Percentiles rank a stretch among this genome's conserved stretches.
These are phyloP conservation scores for Ctenodactylus gundi DNA, from an alignment of 2,113 vertebrate species.

Conservation along the genomic window DNA sequence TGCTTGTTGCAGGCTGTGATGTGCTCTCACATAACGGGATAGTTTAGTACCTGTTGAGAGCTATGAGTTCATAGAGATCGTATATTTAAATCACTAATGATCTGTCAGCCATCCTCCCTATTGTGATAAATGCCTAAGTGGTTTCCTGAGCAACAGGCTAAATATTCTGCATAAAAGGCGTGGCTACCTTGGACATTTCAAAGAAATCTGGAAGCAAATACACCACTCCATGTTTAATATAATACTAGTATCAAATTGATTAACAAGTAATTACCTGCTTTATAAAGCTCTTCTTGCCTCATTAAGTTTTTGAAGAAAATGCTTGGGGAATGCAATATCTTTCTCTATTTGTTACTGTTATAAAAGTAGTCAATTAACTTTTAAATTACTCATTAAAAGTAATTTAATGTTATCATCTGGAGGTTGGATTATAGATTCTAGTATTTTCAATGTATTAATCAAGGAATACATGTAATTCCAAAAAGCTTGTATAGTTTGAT, in stretches of 20 bases:
- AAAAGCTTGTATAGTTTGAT: not conserved
- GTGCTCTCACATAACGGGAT: slow-evolving; percentile 63
- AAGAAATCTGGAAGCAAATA: slow-evolving; percentile 25
- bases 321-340: slow-evolving; percentile 60
- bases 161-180: slow-evolving; percentile 37
- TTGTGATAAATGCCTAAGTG: slow-evolving; percentile 73
- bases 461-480: not conserved
- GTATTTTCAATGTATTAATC: slow-evolving; percentile 47
- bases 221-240: slow-evolving; percentile 52
- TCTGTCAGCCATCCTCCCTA: slow-evolving; percentile 64
- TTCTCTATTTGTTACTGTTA: slow-evolving; percentile 69
- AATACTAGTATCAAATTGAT: slow-evolving; percentile 75
- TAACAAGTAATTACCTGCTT: slow-evolving; percentile 79
- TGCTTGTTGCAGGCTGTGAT: slow-evolving; percentile 50
- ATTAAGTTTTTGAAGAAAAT: slow-evolving; percentile 82
- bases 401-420: slow-evolving; percentile 65
- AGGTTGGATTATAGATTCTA: slow-evolving; percentile 53
- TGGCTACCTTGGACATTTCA: slow-evolving; percentile 55
- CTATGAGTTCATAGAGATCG: slow-evolving; percentile 55
- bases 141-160: slow-evolving; percentile 63
- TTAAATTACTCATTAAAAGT: slow-evolving; percentile 74
- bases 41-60: slow-evolving; percentile 49
- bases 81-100: slow-evolving; percentile 80
- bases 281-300: slow-evolving; percentile 67
- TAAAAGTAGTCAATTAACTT: slow-evolving; percentile 75